Percentiles rank a stretch among this genome's conserved stretches.
Conservation (phyloP, 2,888 invertebrate genomes). For the Lutraria lutraria region DNA sequence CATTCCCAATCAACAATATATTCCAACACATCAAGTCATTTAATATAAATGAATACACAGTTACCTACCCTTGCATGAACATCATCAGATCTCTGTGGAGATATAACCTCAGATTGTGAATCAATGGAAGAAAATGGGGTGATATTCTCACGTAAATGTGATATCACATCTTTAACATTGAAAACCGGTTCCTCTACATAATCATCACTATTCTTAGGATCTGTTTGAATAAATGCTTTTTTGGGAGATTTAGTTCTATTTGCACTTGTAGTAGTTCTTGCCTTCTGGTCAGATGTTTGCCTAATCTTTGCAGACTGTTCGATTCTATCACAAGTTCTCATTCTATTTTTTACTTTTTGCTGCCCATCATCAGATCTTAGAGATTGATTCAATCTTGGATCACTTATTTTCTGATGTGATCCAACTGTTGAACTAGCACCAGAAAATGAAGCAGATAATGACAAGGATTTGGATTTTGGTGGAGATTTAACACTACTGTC, state of each 20-base stretch:
- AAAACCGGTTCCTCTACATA: slow-evolving; percentile 35
- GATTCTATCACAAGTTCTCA: slow-evolving; percentile 65
- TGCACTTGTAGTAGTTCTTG: background rate
- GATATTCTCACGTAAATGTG: slow-evolving; percentile 60
- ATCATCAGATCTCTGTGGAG: slow-evolving; percentile 12
- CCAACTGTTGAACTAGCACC: slow-evolving; percentile 34
- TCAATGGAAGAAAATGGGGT: slow-evolving; percentile 52
- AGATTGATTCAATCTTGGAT: slow-evolving; percentile 55
- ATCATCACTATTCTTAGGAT: slow-evolving; percentile 7
- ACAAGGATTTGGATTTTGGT: slow-evolving; percentile 25
- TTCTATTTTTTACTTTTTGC: slow-evolving; percentile 41
- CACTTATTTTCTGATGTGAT: slow-evolving; percentile 42
- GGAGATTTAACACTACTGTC: slow-evolving; percentile 33
- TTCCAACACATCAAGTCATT: no score
- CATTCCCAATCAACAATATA: no score
- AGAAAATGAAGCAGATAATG: slow-evolving; percentile 58
- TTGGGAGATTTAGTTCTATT: slow-evolving; percentile 36
- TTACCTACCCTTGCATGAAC: background rate
- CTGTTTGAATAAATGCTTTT: slow-evolving; percentile 51
- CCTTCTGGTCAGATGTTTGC: background rate
- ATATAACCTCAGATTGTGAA: slow-evolving; percentile 35
- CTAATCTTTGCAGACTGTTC: slow-evolving; percentile 56
- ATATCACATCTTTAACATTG: slow-evolving; percentile 54
- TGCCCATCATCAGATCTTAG: slow-evolving; percentile 47
- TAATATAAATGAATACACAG: background rate